Percentiles rank a stretch among this genome's conserved stretches.
Conservation (phyloP, 2,797 vertebrate genomes). For the Xenentodon cancila region DNA sequence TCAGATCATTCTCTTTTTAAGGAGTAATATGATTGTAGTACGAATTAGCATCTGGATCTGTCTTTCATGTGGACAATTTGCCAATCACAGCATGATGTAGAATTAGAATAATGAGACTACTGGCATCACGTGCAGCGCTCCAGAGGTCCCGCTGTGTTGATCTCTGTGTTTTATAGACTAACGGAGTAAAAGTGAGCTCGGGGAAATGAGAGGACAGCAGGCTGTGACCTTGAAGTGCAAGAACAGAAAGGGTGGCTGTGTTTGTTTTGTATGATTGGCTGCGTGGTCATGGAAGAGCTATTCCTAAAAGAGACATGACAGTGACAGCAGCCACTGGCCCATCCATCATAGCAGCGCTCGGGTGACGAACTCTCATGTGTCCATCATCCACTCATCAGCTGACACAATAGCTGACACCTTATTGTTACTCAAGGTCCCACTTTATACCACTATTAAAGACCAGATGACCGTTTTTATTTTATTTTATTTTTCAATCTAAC, state of each 20-base stretch:
- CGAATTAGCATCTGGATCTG: constrained; percentile 24
- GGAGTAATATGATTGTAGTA: constrained; percentile 15
- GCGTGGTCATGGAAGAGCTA: constrained; percentile 6
- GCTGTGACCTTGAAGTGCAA: constrained; percentile 60
- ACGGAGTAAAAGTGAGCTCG: constrained; percentile 41
- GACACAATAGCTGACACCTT: constrained; percentile 45
- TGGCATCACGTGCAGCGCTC: too few species aligned
- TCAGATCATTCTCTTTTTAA: background rate
- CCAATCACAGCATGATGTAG: constrained; percentile 54
- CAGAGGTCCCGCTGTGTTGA: constrained; percentile 52
- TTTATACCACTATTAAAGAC: constrained; percentile 28
- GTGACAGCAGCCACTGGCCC: constrained; percentile 20
- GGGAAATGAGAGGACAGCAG: constrained; percentile 42
- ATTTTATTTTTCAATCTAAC: background rate
- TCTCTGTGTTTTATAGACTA: constrained; percentile 58
- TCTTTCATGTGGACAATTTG: constrained; percentile 41
- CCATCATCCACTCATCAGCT: constrained; percentile 48
- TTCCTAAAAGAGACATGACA: constrained; percentile 38
- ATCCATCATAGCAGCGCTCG: constrained; percentile 33
- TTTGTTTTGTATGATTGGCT: constrained; percentile 19
- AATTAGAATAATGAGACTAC: constrained; percentile 61
- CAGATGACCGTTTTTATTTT: constrained; percentile 13
- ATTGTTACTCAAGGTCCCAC: constrained; percentile 49
- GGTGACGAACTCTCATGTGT: constrained; percentile 39
- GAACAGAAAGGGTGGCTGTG: constrained; percentile 3